Base-by-base conservation (phyloP, 53 echinoderm and acorn worm genomes). In the Zoroaster sp. region DNA sequence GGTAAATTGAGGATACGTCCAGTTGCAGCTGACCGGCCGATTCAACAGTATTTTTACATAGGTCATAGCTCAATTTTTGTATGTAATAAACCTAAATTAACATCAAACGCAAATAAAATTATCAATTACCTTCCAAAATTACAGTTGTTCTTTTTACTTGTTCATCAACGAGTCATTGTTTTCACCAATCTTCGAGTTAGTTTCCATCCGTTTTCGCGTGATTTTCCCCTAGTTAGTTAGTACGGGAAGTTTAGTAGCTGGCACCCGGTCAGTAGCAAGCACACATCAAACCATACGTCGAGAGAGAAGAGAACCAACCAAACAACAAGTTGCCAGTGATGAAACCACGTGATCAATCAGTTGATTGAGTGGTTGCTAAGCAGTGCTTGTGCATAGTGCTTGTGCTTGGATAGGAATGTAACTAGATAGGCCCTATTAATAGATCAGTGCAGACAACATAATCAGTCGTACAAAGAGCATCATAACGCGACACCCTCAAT, bases 351-450 rank as follows among this genome's bases (percentile, higher is more conserved):
- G 85, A 51, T 71, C 85, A 85, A 69, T 85, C 52, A 85, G 85
- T 85, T 85, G 85, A 85, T 85, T 85, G 85, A 85, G 85, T 85
- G 85, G 85, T 85, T 85, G 85, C 85, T 70, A 85, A 14, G 85
- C 85, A 69, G 37, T 32, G 59, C 5, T 4, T 63, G 40, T 42
- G n/a, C 44, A 4, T 37, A 6, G 0, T 37, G 9, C 78, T 54
- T 21, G 47, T 75, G 51, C 31, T 72, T 75, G 20, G 4, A 41
- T 0, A n/a, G n/a, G n/a, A n/a, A n/a, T n/a, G n/a, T n/a, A n/a
- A n/a, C n/a, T n/a, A n/a, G n/a, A n/a, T n/a, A n/a, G n/a, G n/a
- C n/a, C n/a, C n/a, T n/a, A n/a, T n/a, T n/a, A n/a, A n/a, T n/a
- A n/a, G n/a, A n/a, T n/a, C n/a, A n/a, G n/a, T n/a, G n/a, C n/a